Percentiles rank a stretch among this genome's conserved stretches.
Conservation (phyloP, 1,140 invertebrate species). For the Neodiprion pinetum region DNA sequence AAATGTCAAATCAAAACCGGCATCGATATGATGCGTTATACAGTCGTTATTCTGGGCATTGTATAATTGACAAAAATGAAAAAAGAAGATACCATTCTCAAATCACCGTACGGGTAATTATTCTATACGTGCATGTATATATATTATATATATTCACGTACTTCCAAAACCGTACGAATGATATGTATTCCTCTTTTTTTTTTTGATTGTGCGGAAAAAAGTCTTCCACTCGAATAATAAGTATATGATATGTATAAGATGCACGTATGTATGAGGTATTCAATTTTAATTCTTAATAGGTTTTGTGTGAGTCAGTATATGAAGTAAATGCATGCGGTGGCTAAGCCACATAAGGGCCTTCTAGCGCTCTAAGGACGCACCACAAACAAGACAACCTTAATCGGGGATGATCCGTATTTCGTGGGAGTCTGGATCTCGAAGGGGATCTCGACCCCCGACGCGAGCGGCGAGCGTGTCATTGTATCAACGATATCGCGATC, state of each 20-base stretch:
- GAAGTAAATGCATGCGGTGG: constrained; percentile 11
- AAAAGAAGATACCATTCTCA: not conserved
- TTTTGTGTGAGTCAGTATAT: not conserved
- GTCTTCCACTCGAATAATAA: too few species aligned
- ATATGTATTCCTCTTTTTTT: too few species aligned
- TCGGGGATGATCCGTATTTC: not conserved
- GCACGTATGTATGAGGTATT: not conserved
- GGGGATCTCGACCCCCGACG: too few species aligned
- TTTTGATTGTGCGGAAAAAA: too few species aligned
- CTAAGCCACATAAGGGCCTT: constrained; percentile 22
- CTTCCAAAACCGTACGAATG: too few species aligned
- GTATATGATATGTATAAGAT: not conserved
- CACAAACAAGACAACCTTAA: constrained; percentile 24
- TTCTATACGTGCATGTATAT: constrained; percentile 4
- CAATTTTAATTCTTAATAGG: not conserved
- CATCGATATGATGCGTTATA: too few species aligned
- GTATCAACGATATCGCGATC: too few species aligned
- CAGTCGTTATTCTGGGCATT: too few species aligned
- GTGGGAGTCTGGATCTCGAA: not conserved
- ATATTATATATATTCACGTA: too few species aligned
- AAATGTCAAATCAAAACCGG: too few species aligned
- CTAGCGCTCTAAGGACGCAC: constrained; percentile 33
- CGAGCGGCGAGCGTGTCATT: too few species aligned
- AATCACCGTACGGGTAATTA: not conserved
- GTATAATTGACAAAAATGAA: not conserved